A percentile compares a stretch with the other conserved stretches of the same genome.
Evolutionary conservation across 2,113 vertebrate species (phyloP).

Genomic region (human): DNA sequence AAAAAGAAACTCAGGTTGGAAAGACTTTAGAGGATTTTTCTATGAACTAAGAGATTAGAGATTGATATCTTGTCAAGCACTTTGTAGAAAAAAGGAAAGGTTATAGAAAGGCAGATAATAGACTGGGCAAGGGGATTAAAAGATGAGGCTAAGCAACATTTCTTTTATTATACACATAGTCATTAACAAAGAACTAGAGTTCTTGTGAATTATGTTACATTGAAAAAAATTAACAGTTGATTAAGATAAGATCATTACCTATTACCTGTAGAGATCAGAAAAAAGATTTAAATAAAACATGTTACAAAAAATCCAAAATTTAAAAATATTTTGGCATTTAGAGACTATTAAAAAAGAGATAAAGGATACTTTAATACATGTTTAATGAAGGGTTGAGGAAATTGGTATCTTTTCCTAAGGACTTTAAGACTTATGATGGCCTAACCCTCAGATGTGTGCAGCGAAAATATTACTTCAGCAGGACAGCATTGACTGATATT

Average conservation of each 20-base stretch:
- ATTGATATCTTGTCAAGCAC: constrained; percentile 6
- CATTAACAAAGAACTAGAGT: neutral
- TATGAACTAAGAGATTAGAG: constrained; percentile 45
- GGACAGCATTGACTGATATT: neutral
- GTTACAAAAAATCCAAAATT: neutral
- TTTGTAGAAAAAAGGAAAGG: neutral
- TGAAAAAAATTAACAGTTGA: constrained; percentile 26
- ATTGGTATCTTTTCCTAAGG: neutral
- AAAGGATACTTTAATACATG: neutral
- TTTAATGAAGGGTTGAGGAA: constrained; percentile 4
- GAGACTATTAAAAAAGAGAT: neutral
- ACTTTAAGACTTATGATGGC: neutral
- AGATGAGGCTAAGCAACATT: neutral
- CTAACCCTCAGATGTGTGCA: neutral
- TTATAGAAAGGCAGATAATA: constrained; percentile 1
- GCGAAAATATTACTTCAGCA: neutral
- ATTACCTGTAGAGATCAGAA: neutral
- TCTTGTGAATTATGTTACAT: neutral
- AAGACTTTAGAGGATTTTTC: constrained; percentile 31
- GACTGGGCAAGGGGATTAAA: neutral
- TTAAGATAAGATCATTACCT: neutral
- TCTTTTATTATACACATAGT: neutral
- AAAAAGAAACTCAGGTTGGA: constrained; percentile 35
- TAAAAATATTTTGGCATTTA: constrained; percentile 28
- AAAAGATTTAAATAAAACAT: constrained; percentile 22